A percentile compares a stretch with the other conserved stretches of the same genome.
Evolutionary conservation across 1,140 invertebrate species (phyloP).

Genomic region (Elymnias hypermnestra): DNA sequence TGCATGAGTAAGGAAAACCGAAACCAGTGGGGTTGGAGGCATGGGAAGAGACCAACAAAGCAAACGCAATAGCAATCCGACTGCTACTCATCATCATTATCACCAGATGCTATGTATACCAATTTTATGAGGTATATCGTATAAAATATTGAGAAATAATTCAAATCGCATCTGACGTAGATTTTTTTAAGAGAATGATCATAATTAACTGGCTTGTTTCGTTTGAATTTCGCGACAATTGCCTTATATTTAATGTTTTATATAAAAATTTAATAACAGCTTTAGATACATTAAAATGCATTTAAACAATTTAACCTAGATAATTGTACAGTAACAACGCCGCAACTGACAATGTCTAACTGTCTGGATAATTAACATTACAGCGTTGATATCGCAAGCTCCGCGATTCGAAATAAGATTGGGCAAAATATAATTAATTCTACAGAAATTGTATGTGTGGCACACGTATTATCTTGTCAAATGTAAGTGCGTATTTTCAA

Average conservation of each 20-base stretch:
- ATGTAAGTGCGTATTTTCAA: neutral
- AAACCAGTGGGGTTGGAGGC: no score
- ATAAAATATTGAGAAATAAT: no score
- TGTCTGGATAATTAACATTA: conserved; percentile 11
- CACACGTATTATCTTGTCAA: conserved; percentile 1
- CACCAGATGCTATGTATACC: no score
- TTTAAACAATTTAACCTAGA: neutral
- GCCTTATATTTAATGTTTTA: neutral
- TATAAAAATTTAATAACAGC: neutral
- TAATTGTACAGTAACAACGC: conserved; percentile 1
- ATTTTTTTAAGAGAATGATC: no score
- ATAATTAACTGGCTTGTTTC: no score
- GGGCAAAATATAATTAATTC: conserved; percentile 9
- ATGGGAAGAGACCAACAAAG: no score
- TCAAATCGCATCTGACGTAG: no score
- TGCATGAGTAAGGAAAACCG: no score
- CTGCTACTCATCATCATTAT: no score
- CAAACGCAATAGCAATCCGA: no score
- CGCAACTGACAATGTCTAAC: neutral
- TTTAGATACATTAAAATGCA: neutral
- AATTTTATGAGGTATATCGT: no score
- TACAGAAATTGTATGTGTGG: conserved; percentile 5
- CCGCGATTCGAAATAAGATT: conserved; percentile 6
- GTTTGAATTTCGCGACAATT: no score
- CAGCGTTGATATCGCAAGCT: conserved; percentile 3